Evolutionary conservation across 2,113 vertebrate species (phyloP), one percentile per base, ranked within the genome.

Genomic region (Ctenodactylus gundi): DNA sequence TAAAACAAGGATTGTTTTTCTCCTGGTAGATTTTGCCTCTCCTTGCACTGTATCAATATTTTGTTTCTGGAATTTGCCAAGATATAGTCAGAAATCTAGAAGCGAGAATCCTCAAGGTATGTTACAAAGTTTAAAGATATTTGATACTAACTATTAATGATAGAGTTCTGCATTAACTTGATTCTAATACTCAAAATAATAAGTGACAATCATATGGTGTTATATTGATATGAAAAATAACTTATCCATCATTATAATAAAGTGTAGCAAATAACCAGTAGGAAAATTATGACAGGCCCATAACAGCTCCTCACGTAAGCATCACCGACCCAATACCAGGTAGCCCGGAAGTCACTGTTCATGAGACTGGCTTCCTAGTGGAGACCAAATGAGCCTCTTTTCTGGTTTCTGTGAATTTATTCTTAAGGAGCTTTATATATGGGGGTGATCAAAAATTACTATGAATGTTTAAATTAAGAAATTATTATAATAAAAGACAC

Each of bases 71-170:
- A 84, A 95, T 99, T 95, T 99, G 99, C 96, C 98, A 98, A 96
- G 98, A 99, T 77, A 21, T 98, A 6, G 88, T 95, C 23, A 99
- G 97, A 97, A 98, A 98, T 58, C 94, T 99, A 88, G 98, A 98
- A 97, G 99, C 98, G 97, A 99, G 98, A 97, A 98, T 99, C 85
- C 97, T 99, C 8, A 99, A 99, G 99, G 99, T 99, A 98, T 92
- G 11, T 95, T 70, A 34, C 3, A 94, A 70, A 20, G 13, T 89
- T 97, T 88, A 14, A 94, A 70, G 17, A 92, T 0, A 4, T 70
- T 84, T 14, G 31, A 55, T 93, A 36, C 83, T 72, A 83, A 76
- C 29, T 93, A 77, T 67, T 85, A 46, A 85, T 75, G 18, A 57
- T 20, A 64, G 73, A 91, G 7, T 83, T 44, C 41, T 96, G 49